Conservation (phyloP, 2,113 vertebrate genomes). For the Oreochromis tanganicae region DNA sequence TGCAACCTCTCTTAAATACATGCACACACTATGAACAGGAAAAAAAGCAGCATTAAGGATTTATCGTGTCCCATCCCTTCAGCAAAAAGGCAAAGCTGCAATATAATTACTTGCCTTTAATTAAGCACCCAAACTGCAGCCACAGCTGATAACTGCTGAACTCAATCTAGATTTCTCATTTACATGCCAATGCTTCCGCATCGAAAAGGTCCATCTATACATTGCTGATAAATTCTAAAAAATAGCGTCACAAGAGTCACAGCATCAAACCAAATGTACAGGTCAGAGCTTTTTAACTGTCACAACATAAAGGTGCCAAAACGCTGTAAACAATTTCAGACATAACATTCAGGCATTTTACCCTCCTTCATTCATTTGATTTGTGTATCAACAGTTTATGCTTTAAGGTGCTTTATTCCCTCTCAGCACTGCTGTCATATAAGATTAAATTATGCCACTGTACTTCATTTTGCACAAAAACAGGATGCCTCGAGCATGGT, state of each 20-base stretch:
- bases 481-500: neutral
- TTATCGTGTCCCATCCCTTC: neutral
- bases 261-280: neutral
- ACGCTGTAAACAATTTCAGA: neutral
- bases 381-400: conserved; percentile 26
- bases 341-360: neutral
- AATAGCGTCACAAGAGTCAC: neutral
- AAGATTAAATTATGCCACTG: conserved; percentile 14
- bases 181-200: neutral
- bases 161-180: neutral
- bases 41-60: neutral
- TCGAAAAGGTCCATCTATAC: neutral
- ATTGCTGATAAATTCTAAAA: neutral
- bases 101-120: neutral
- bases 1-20: neutral
- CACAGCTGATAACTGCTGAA: neutral
- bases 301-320: neutral
- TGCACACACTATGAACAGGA: neutral
- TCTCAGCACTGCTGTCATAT: neutral
- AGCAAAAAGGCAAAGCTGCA: neutral
- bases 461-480: conserved; percentile 19
- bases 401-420: neutral
- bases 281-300: neutral
- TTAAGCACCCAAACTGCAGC: neutral
- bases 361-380: conserved; percentile 30